phyloP scores from a whole-genome alignment of 1,140 invertebrate genomes.

The Zaprionus kolodkinae region DNA sequence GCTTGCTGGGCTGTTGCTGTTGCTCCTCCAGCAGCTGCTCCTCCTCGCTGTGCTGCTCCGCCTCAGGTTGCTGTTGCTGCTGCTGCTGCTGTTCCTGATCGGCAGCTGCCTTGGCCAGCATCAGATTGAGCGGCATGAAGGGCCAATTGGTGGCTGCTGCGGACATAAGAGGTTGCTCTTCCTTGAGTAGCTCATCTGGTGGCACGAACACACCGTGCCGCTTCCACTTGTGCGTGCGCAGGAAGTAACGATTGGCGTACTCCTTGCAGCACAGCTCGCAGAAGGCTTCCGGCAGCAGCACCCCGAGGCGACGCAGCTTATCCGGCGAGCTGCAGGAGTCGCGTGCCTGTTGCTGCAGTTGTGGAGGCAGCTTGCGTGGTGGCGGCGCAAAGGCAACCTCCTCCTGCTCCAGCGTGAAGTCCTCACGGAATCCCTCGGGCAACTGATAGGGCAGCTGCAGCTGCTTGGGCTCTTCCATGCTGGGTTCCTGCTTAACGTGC shows the following conservation, averaged over 20 bases:
- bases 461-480: slow-evolving; percentile 7
- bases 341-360: slow-evolving; percentile 87
- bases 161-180: slow-evolving; percentile 59
- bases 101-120: slow-evolving; percentile 85
- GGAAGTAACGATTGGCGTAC: slow-evolving; percentile 97
- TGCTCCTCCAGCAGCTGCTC: slow-evolving; percentile 27
- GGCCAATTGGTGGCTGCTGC: slow-evolving; percentile 76
- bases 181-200: slow-evolving; percentile 78
- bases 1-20: slow-evolving; percentile 64
- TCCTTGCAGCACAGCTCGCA: slow-evolving; percentile 98
- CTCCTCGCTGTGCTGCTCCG: slow-evolving; percentile 21
- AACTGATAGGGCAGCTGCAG: slow-evolving; percentile 50
- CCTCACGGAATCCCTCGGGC: slow-evolving; percentile 83
- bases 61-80: slow-evolving; percentile 27
- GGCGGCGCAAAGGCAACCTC: slow-evolving; percentile 85
- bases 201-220: slow-evolving; percentile 89
- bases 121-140: slow-evolving; percentile 87
- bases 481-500: slow-evolving; percentile 19
- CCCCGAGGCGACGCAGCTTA: slow-evolving; percentile 89
- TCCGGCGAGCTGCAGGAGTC: slow-evolving; percentile 89
- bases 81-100: slow-evolving; percentile 42
- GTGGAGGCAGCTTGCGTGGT: slow-evolving; percentile 86
- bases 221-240: slow-evolving; percentile 95
- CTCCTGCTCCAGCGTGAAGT: slow-evolving; percentile 85
- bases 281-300: slow-evolving; percentile 94